Evolutionary conservation across 2,888 invertebrate species (phyloP).

Genomic region (Ischnus inquisitorius): DNA sequence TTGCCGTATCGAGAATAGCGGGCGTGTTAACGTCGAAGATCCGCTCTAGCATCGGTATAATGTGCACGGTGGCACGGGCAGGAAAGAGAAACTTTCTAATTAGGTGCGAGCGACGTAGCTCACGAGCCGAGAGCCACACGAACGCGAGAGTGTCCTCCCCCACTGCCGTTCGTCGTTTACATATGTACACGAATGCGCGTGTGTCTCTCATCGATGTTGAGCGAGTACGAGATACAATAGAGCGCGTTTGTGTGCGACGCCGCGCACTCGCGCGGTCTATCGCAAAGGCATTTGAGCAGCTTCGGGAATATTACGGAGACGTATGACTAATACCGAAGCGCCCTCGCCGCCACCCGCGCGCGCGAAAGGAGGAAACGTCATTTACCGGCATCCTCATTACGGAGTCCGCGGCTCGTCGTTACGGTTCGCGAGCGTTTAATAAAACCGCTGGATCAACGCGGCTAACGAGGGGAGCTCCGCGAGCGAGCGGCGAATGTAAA

Average conservation of each 20-base stretch:
- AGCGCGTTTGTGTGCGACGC: constrained; percentile 4
- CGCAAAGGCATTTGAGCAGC: constrained; percentile 20
- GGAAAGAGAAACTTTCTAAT: constrained; percentile 74
- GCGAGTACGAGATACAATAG: constrained; percentile 26
- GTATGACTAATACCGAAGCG: constrained; percentile 48
- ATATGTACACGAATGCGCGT: constrained; percentile 33
- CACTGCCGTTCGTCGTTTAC: constrained; percentile 39
- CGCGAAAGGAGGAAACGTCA: constrained; percentile 71
- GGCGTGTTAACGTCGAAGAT: constrained; percentile 8
- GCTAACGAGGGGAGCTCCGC: constrained; percentile 33
- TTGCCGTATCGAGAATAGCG: neutral
- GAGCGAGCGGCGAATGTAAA: constrained; percentile 13
- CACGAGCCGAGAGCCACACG: constrained; percentile 58
- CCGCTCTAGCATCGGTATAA: constrained; percentile 14
- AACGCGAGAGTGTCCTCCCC: constrained; percentile 41
- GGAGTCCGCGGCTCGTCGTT: constrained; percentile 68
- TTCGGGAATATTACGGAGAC: constrained; percentile 43
- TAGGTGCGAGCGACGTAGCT: constrained; percentile 71
- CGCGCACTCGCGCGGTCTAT: neutral
- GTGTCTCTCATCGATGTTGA: constrained; percentile 5
- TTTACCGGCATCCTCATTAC: constrained; percentile 76
- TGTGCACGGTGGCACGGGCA: constrained; percentile 53
- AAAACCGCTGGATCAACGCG: constrained; percentile 60
- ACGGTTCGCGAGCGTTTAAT: constrained; percentile 74
- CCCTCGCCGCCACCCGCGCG: no score